A percentile compares a stretch with the other conserved stretches of the same genome.
Conservation (phyloP, 2,888 invertebrate genomes). For the Onchidella celtica region DNA sequence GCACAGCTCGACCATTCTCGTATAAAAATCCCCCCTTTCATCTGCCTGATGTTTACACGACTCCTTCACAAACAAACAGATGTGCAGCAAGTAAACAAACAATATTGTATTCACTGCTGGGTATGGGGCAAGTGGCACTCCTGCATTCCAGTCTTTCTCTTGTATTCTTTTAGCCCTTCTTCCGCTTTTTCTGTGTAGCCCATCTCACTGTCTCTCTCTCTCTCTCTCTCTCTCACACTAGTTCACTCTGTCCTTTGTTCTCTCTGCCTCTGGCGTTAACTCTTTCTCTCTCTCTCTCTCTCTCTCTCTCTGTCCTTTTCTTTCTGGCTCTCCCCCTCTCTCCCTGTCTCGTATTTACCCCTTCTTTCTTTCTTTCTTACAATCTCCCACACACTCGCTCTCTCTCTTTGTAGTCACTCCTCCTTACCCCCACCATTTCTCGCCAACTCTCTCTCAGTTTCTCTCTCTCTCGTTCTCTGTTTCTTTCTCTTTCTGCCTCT, state of each 20-base stretch:
- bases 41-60: too few species aligned
- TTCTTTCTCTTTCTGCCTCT: conserved; percentile 22
- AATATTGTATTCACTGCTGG: too few species aligned
- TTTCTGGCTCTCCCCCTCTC: neutral
- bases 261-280: too few species aligned
- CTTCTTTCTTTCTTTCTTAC: neutral
- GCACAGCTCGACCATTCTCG: too few species aligned
- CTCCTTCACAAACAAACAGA: too few species aligned
- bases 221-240: neutral
- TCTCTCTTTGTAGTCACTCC: neutral
- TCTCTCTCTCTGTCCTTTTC: neutral
- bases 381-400: neutral
- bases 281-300: neutral
- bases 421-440: neutral
- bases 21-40: too few species aligned
- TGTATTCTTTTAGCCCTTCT: conserved; percentile 13
- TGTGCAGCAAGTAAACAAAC: too few species aligned
- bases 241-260: neutral
- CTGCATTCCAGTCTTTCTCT: too few species aligned
- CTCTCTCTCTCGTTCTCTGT: conserved; percentile 17
- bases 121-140: too few species aligned
- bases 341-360: neutral
- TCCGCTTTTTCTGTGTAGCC: conserved; percentile 2
- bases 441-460: neutral
- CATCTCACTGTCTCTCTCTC: neutral